Conservation (phyloP, 2,888 invertebrate species). For the Amiota communis region DNA sequence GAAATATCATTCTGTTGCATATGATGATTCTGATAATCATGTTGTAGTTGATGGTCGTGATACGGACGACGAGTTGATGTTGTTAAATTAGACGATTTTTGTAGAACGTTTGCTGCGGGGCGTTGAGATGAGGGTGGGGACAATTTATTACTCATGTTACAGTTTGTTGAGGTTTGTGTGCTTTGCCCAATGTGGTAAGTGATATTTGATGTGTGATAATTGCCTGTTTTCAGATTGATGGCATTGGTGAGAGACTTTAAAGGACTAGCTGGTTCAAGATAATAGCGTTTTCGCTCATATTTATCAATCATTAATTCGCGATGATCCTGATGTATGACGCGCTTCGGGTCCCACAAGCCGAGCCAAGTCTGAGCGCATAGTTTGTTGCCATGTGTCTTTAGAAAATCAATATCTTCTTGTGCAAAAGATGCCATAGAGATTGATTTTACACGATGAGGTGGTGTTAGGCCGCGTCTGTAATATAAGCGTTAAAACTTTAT, state of each 20-base stretch:
- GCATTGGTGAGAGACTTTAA: conserved; percentile 71
- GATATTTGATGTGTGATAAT: neutral
- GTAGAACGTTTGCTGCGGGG: conserved; percentile 66
- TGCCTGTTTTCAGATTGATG: conserved; percentile 61
- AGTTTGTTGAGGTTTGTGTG: conserved; percentile 52
- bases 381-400: conserved; percentile 93
- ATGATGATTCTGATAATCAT: conserved; percentile 44
- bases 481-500: conserved; percentile 8
- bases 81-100: conserved; percentile 58
- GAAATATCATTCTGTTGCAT: conserved; percentile 46
- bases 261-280: conserved; percentile 73
- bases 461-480: conserved; percentile 94
- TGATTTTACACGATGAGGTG: conserved; percentile 98
- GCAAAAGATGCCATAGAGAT: conserved; percentile 99
- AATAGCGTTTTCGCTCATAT: conserved; percentile 89
- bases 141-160: conserved; percentile 68
- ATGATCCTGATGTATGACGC: conserved; percentile 89
- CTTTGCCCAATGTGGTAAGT: conserved; percentile 39
- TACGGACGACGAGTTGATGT: conserved; percentile 70
- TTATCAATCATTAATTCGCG: conserved; percentile 95
- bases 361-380: conserved; percentile 94
- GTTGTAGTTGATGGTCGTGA: conserved; percentile 51
- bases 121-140: conserved; percentile 72
- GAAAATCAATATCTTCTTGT: conserved; percentile 93
- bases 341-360: conserved; percentile 88